A percentile compares a stretch with the other conserved stretches of the same genome.
These are phyloP conservation scores for Ceratotherium simum DNA, from an alignment of 2,113 vertebrate species.

Conservation along the genomic window DNA sequence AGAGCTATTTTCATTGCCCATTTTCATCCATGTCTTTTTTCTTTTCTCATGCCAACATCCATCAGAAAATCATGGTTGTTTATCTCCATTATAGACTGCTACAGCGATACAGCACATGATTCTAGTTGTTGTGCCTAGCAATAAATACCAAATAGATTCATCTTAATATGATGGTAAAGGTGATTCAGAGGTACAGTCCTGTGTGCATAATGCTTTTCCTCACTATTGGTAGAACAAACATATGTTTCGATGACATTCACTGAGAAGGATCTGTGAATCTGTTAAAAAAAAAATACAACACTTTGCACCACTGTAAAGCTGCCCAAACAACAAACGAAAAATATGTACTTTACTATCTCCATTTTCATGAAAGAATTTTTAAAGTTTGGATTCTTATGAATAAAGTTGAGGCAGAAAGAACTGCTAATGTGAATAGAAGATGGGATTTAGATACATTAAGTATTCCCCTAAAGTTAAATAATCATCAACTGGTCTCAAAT, in stretches of 20 bases:
- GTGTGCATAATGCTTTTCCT: constrained; percentile 74
- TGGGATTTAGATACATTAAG: background rate
- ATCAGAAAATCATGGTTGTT: constrained; percentile 76
- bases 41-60: constrained; percentile 67
- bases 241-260: constrained; percentile 79
- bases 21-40: constrained; percentile 67
- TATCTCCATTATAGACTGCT: constrained; percentile 67
- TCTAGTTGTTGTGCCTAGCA: constrained; percentile 40
- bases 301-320: constrained; percentile 56
- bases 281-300: background rate
- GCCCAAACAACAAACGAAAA: constrained; percentile 54
- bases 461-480: background rate
- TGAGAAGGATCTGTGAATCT: constrained; percentile 72
- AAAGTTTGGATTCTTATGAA: constrained; percentile 41
- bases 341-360: background rate
- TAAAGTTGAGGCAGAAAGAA: constrained; percentile 64
- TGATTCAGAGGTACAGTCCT: constrained; percentile 69
- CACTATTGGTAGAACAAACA: constrained; percentile 72
- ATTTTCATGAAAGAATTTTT: constrained; percentile 50
- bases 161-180: constrained; percentile 76
- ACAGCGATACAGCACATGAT: constrained; percentile 65
- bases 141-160: constrained; percentile 77
- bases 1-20: constrained; percentile 65
- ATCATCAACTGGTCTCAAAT: background rate
- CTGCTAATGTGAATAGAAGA: background rate